Conservation (phyloP, 1,140 invertebrate genomes). For the Capitella teleta region DNA sequence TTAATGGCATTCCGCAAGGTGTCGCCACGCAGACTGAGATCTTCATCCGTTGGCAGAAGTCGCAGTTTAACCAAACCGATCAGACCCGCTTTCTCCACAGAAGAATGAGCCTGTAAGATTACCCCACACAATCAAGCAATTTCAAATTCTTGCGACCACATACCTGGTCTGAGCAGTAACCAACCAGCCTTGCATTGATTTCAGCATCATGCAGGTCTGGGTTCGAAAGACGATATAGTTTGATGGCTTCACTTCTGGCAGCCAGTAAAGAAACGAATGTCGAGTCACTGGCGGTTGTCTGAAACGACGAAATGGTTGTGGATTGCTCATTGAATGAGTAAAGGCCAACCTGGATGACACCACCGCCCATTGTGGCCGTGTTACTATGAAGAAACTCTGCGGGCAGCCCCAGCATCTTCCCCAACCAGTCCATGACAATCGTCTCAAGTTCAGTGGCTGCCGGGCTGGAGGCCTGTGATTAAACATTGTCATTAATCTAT, state of each 20-base stretch:
- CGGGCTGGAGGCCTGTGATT: slow-evolving; percentile 45
- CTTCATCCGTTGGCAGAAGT: slow-evolving; percentile 65
- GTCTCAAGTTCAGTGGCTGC: slow-evolving; percentile 48
- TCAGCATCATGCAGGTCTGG: slow-evolving; percentile 70
- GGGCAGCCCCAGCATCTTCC: slow-evolving; percentile 49
- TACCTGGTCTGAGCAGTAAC: slow-evolving; percentile 79
- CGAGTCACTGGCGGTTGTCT: slow-evolving; percentile 68
- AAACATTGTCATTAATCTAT: too few species aligned
- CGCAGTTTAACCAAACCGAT: slow-evolving; percentile 83
- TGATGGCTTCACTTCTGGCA: slow-evolving; percentile 72
- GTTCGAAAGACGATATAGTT: slow-evolving; percentile 50
- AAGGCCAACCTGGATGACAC: slow-evolving; percentile 49
- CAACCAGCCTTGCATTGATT: slow-evolving; percentile 80
- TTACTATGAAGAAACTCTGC: slow-evolving; percentile 47
- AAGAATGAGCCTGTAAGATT: slow-evolving; percentile 68
- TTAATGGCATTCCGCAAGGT: slow-evolving; percentile 66
- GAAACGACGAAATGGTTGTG: slow-evolving; percentile 9
- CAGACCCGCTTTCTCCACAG: slow-evolving; percentile 87
- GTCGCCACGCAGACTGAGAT: slow-evolving; percentile 71
- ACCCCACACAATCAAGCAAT: neutral
- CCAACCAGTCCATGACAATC: slow-evolving; percentile 48
- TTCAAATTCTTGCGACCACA: neutral
- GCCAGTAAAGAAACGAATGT: slow-evolving; percentile 82
- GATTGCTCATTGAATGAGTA: neutral
- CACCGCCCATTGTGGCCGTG: slow-evolving; percentile 42